phyloP scores from a whole-genome alignment of 1,140 invertebrate genomes.

The Megalonaias nervosa region DNA sequence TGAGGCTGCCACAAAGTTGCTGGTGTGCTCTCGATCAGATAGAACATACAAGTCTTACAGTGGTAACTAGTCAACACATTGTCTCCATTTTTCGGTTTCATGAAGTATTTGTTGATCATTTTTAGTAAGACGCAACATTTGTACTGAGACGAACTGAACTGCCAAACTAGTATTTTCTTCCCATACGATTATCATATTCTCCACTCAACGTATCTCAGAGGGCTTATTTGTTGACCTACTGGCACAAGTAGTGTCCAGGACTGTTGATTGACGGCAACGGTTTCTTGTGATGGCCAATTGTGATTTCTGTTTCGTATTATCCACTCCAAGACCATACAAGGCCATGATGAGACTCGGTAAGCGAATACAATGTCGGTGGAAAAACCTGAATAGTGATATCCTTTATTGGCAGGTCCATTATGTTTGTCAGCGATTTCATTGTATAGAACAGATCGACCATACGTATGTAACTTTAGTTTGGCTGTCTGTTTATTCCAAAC shows the following conservation, averaged over 20 bases:
- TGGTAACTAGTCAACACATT: slow-evolving; percentile 7
- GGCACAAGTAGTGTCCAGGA: slow-evolving; percentile 9
- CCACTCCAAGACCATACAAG: too few relatives aligned
- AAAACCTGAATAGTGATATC: too few relatives aligned
- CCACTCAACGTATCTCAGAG: slow-evolving; percentile 11
- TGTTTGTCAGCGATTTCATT: too few relatives aligned
- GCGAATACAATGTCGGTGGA: too few relatives aligned
- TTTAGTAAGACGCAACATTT: slow-evolving; percentile 9
- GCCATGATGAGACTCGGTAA: too few relatives aligned
- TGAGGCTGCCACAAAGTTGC: background rate
- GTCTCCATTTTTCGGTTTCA: slow-evolving; percentile 1
- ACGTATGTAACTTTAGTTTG: too few relatives aligned
- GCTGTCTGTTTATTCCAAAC: too few relatives aligned
- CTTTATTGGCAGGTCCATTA: too few relatives aligned
- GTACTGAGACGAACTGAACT: background rate
- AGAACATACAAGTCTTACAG: too few relatives aligned
- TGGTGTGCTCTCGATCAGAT: slow-evolving; percentile 2
- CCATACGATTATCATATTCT: slow-evolving; percentile 16
- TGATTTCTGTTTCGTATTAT: too few relatives aligned
- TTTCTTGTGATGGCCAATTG: too few relatives aligned
- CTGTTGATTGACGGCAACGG: background rate
- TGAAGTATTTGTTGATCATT: slow-evolving; percentile 9
- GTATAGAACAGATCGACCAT: too few relatives aligned
- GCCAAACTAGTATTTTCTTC: slow-evolving; percentile 12
- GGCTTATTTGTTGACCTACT: background rate